Evolutionary conservation across 64 coral and sea anemone species (phyloP).

Genomic region (Montipora foliosa): DNA sequence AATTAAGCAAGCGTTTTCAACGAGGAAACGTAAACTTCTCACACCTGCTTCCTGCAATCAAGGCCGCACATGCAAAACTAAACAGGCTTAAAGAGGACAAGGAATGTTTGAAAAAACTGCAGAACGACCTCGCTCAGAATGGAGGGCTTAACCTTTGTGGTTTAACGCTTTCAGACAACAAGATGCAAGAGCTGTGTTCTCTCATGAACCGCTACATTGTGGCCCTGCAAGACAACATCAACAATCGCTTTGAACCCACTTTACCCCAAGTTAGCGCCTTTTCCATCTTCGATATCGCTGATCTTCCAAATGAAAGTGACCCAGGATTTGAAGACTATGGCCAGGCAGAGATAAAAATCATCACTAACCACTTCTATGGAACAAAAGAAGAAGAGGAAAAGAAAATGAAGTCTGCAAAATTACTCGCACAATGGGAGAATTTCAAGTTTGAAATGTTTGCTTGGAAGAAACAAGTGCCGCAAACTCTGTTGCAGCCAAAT

Average conservation of each 20-base stretch:
- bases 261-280: conserved; percentile 47
- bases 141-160: conserved; percentile 31
- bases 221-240: conserved; percentile 45
- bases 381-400: conserved; percentile 46
- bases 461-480: conserved; percentile 53
- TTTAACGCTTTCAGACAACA: conserved; percentile 55
- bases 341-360: conserved; percentile 37
- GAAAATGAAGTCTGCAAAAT: conserved; percentile 46
- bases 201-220: conserved; percentile 52
- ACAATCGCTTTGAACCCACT: conserved; percentile 56
- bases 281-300: conserved; percentile 49
- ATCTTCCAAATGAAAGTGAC: conserved; percentile 52
- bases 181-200: conserved; percentile 56
- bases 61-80: conserved; percentile 42
- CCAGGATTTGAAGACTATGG: conserved; percentile 44
- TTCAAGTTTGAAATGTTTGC: conserved; percentile 50
- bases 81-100: conserved; percentile 47
- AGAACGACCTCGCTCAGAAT: conserved; percentile 45
- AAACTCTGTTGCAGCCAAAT: conserved; percentile 55
- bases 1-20: conserved; percentile 52
- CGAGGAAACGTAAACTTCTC: conserved; percentile 54
- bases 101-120: conserved; percentile 49
- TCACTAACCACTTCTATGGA: conserved; percentile 43
- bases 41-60: conserved; percentile 51
- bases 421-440: conserved; percentile 55